Percentiles rank a stretch among this genome's conserved stretches.
Evolutionary conservation across 2,888 invertebrate genomes (phyloP).

Genomic region (Crioceris asparagi): DNA sequence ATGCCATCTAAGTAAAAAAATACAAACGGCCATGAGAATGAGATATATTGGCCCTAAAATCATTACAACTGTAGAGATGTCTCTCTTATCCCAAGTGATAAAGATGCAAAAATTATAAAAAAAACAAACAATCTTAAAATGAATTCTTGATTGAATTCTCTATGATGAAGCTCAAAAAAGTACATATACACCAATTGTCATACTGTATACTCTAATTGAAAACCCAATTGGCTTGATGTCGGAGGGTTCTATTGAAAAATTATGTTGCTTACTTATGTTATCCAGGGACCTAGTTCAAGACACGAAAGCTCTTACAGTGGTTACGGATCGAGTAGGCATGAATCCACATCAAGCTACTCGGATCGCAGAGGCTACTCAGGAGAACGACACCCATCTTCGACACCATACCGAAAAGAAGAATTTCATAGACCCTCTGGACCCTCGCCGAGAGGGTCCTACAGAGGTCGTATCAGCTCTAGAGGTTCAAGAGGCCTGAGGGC

Average conservation of each 20-base stretch:
- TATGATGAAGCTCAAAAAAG: neutral
- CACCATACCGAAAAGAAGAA: constrained; percentile 30
- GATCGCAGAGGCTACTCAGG: constrained; percentile 46
- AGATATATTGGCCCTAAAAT: no score
- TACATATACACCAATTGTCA: neutral
- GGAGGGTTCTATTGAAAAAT: constrained; percentile 19
- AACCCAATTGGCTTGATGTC: constrained; percentile 26
- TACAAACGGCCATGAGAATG: no score
- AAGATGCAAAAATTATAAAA: no score
- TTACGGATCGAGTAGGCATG: constrained; percentile 40
- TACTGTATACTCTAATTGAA: constrained; percentile 4
- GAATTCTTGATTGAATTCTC: no score
- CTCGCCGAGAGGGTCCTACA: constrained; percentile 29
- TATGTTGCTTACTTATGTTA: constrained; percentile 24
- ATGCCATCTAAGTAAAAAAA: no score
- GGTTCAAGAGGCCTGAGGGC: constrained; percentile 38
- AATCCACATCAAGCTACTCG: constrained; percentile 42
- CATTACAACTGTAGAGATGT: no score
- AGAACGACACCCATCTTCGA: constrained; percentile 30
- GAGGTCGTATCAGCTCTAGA: constrained; percentile 37
- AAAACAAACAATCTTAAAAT: no score
- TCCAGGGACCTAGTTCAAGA: constrained; percentile 38
- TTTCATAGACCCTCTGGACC: constrained; percentile 35
- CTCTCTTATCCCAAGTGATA: no score
- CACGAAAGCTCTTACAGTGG: constrained; percentile 35